Evolutionary conservation across 2,113 vertebrate species (phyloP).

Genomic region (Axis porcinus): DNA sequence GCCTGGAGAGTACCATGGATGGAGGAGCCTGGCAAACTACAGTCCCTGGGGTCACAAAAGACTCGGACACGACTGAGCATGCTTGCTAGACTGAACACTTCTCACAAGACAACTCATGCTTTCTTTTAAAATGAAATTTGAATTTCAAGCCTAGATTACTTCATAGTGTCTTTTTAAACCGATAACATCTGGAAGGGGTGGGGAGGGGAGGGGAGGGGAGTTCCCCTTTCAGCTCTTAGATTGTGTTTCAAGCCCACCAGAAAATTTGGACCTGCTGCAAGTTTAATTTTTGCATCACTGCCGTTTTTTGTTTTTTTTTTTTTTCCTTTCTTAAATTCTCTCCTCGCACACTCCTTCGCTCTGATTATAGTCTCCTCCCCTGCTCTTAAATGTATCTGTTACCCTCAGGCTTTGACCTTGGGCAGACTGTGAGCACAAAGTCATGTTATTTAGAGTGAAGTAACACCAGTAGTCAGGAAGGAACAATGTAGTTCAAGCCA

Average conservation of each 20-base stretch:
- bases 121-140: slow-evolving; percentile 56
- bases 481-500: slow-evolving; percentile 85
- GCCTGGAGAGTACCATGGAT: background rate
- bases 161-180: slow-evolving; percentile 38
- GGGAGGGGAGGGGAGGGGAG: accelerated
- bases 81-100: background rate
- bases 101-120: slow-evolving; percentile 12
- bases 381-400: slow-evolving; percentile 66
- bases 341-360: slow-evolving; percentile 12
- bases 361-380: background rate
- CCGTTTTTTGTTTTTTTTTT: background rate
- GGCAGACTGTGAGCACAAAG: slow-evolving; percentile 73
- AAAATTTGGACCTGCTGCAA: slow-evolving; percentile 42
- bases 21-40: background rate
- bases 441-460: slow-evolving; percentile 79
- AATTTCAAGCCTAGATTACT: slow-evolving; percentile 52
- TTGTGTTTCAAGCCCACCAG: slow-evolving; percentile 35
- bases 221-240: slow-evolving; percentile 30
- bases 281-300: background rate
- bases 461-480: slow-evolving; percentile 87
- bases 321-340: background rate
- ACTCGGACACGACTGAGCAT: background rate
- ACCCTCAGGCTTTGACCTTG: slow-evolving; percentile 78
- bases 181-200: slow-evolving; percentile 20
- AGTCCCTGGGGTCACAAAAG: background rate